Evolutionary conservation across 2,797 vertebrate species (phyloP), one percentile per base, ranked within the genome.

Genomic region (Falco columbarius): DNA sequence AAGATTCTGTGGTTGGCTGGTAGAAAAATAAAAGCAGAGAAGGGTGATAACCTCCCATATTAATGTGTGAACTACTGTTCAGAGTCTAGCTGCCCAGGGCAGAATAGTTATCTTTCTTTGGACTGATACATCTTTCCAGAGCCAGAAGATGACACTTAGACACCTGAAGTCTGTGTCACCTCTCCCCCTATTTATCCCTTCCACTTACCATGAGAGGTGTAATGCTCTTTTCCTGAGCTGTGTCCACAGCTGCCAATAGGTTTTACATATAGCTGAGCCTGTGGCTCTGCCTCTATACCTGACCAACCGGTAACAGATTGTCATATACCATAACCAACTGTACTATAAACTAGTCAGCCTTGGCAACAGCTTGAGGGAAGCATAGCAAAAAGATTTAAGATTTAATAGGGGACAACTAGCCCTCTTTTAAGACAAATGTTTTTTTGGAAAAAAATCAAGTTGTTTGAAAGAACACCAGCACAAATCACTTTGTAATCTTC

Each of bases 161-260:
- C 24, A 32, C 14, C 62, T 76, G 30, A 4, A 23, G 36, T 22
- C 52, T 61, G 3, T 19, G 12, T 13, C 42, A 19, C 47, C 58
- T n/a, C 1, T 36, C 15, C 9, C 6, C 6, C 6, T 23, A 0
- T 61, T 56, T 21, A 3, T 34, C 42, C 36, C 54, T 61, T 81
- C 21, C 18, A 34, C 34, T 34, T 12, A 26, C 7, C 30, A 2
- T 3, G 22, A 52, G 36, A 24, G 20, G 1, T 24, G 12, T 22
- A 24, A 68, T 3, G 38, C 30, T 82, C 54, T 90, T 29, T 16
- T 74, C 73, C 49, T 7, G 7, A 58, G 40, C 46, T 24, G 4
- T 5, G 7, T 21, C 46, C 42, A 5, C 62, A 23, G n/a, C 65
- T 67, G 36, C 51, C 47, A 3, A 1, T 27, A 34, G 42, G 4